Percentiles rank a stretch among this genome's conserved stretches.
phyloP scores from a whole-genome alignment of 1,140 invertebrate genomes.

The Carposina sasakii region DNA sequence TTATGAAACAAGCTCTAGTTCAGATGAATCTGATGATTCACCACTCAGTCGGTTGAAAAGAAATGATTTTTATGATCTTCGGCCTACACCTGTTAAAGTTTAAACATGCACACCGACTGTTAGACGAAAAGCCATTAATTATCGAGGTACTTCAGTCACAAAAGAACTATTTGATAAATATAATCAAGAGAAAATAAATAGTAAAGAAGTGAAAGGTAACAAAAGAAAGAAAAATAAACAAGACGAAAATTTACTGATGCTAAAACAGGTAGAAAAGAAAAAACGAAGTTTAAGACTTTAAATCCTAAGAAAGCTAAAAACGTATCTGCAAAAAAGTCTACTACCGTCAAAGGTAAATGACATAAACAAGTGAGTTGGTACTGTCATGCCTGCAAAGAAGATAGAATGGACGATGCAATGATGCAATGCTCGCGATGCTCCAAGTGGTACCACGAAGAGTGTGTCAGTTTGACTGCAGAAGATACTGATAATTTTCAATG shows the following conservation, averaged over 20 bases:
- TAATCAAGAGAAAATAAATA: constrained; percentile 22
- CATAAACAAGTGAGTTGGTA: constrained; percentile 14
- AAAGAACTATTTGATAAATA: constrained; percentile 27
- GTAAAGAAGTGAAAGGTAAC: too few species aligned
- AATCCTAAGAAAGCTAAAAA: constrained; percentile 18
- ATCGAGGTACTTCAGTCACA: constrained; percentile 22
- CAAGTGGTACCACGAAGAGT: constrained; percentile 23
- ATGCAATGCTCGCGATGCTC: constrained; percentile 17
- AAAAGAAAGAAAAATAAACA: constrained; percentile 20
- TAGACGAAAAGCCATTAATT: constrained; percentile 25
- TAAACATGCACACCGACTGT: constrained; percentile 14
- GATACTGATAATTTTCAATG: constrained; percentile 20
- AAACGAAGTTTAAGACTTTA: constrained; percentile 15
- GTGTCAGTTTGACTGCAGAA: constrained; percentile 20
- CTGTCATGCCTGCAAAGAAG: constrained; percentile 23
- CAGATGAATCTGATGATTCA: constrained; percentile 19
- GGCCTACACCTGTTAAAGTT: constrained; percentile 22
- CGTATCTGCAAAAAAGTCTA: too few species aligned
- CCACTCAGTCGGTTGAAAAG: constrained; percentile 15
- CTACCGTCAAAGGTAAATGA: constrained; percentile 9
- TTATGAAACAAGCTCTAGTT: constrained; percentile 26
- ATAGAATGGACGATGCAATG: constrained; percentile 18
- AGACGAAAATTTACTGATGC: constrained; percentile 16
- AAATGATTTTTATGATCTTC: constrained; percentile 15
- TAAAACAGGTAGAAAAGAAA: constrained; percentile 15